Evolutionary conservation across 2,113 vertebrate species (phyloP).

Genomic region (Hydrolagus affinis): DNA sequence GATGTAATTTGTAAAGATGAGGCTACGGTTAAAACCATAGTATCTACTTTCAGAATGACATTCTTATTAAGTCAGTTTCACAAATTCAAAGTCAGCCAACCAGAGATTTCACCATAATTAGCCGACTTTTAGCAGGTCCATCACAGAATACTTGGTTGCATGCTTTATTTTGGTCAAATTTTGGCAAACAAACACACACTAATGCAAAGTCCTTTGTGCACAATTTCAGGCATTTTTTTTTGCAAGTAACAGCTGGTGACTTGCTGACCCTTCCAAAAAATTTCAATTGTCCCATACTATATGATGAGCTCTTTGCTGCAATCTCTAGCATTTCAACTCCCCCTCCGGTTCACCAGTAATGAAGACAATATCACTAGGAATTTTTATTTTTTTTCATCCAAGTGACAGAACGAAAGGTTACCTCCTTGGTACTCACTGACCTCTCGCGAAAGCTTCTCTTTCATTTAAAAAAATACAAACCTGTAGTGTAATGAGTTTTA

Average conservation of each 20-base stretch:
- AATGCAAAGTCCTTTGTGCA: neutral
- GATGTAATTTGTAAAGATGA: conserved; percentile 27
- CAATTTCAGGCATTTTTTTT: conserved; percentile 27
- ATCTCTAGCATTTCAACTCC: conserved; percentile 27
- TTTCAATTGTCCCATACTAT: conserved; percentile 20
- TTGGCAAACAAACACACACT: conserved; percentile 22
- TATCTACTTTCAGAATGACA: conserved; percentile 31
- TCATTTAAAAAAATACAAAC: neutral
- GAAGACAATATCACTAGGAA: neutral
- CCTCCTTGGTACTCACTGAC: neutral
- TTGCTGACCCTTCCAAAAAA: conserved; percentile 29
- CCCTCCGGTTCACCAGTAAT: conserved; percentile 6
- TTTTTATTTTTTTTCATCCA: conserved; percentile 1
- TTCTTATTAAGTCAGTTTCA: conserved; percentile 33
- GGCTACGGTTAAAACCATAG: conserved; percentile 22
- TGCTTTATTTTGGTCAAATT: conserved; percentile 17
- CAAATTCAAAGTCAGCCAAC: conserved; percentile 33
- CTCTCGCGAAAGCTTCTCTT: neutral
- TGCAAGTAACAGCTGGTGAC: conserved; percentile 28
- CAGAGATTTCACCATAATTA: conserved; percentile 32
- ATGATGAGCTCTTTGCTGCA: neutral
- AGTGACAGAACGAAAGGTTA: neutral
- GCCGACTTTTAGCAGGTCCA: conserved; percentile 26
- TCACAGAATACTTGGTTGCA: conserved; percentile 24
- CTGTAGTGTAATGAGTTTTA: neutral